phyloP scores from a whole-genome alignment of 2,888 invertebrate species.

The Aromia moschata region DNA sequence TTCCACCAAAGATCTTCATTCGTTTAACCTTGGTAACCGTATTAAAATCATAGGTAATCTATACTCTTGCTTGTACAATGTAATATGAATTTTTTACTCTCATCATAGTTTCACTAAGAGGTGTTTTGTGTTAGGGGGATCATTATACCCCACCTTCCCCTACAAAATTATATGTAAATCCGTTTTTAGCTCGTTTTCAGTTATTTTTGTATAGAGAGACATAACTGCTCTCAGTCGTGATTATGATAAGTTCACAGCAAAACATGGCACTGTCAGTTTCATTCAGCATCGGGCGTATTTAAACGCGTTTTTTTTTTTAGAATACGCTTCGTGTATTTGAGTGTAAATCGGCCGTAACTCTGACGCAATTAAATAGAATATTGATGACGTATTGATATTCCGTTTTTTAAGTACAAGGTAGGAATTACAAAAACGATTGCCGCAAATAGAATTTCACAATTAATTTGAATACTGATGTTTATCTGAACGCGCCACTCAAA shows the following conservation, averaged over 20 bases:
- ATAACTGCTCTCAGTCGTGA: neutral
- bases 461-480: conserved; percentile 3
- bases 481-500: neutral
- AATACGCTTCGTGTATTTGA: neutral
- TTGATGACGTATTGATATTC: neutral
- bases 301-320: neutral
- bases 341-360: neutral
- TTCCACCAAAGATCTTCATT: no score
- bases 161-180: no score
- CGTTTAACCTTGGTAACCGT: no score
- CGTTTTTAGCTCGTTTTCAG: no score
- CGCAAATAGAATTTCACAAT: conserved; percentile 5
- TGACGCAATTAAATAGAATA: neutral
- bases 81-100: no score
- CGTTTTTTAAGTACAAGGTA: conserved; percentile 9
- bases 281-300: neutral
- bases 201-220: no score
- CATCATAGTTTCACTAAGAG: no score
- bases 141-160: no score
- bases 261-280: neutral
- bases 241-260: neutral
- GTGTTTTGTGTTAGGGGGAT: no score
- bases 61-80: no score
- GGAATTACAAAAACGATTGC: neutral
- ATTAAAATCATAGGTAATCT: no score